Base-by-base conservation (phyloP, 1,140 invertebrate species). In the Sitobion miscanthi region DNA sequence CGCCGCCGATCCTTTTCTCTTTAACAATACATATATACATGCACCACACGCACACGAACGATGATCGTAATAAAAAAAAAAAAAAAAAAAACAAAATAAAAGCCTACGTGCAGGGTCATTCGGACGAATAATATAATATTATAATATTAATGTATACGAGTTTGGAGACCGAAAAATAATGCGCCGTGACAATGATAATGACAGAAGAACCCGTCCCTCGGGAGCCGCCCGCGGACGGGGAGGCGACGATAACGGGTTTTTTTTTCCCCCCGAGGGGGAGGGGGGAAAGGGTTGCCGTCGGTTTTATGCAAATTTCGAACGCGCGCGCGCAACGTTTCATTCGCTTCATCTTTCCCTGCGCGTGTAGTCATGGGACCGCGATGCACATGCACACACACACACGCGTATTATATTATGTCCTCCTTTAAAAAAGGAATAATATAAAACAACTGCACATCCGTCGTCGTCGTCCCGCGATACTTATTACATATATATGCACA, bases 141-240 rank as follows among this genome's bases (percentile, higher is more conserved):
- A 14, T 47, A 47, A 47, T 49, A 49, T 14, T 14, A 47, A 57
- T 62, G 21, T 90, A 90, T 42, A 90, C 89, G 54, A 62, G 52
- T 90, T 62, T 62, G 25, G 89, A 42, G 88, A 89, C 88, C 88
- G 88, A 89, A 89, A 89, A 89, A 89, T 89, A 89, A 89, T 57
- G 52, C 88, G 2, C 88, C 88, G 88, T 89, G 88, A 90, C 89
- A 69, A 90, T 45, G 57, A 90, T 90, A 90, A 90, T 90, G 88
- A 89, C 52, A 57, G 88, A 42, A 89, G 88, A 89, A 89, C 52
- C 52, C 52, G 52, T 57, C 88, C 88, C 88, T 25, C 30, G 52
- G 87, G 88, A 38, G 47, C 7, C 30, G 86, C 21, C 30, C 86
- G 47, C 47, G 86, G 25, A 38, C 5, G 47, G 35, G 52, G 88